Evolutionary conservation across 2,888 invertebrate genomes (phyloP).

Genomic region (Papilio protenor): DNA sequence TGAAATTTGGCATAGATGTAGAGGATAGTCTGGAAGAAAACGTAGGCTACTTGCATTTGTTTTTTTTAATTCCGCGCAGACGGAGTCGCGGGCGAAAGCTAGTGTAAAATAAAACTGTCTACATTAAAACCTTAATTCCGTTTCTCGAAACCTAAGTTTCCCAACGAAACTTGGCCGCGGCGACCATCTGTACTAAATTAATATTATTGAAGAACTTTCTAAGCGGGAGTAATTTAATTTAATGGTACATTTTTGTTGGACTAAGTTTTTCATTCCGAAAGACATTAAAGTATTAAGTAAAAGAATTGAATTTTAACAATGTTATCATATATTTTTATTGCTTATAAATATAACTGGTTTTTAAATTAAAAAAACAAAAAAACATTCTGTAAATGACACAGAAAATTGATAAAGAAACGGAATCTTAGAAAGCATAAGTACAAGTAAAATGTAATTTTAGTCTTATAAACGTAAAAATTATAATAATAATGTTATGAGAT

Average conservation of each 20-base stretch:
- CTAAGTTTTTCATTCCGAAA: slow-evolving; percentile 14
- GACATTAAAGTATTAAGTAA: slow-evolving; percentile 1
- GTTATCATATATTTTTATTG: not conserved
- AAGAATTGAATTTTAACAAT: slow-evolving; percentile 4
- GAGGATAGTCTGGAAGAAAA: too few relatives aligned
- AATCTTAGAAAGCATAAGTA: too few relatives aligned
- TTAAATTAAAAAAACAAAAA: not conserved
- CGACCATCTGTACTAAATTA: slow-evolving; percentile 27
- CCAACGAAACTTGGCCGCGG: slow-evolving; percentile 1
- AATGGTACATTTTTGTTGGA: slow-evolving; percentile 19
- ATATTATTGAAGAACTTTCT: slow-evolving; percentile 24
- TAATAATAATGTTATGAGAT: not conserved
- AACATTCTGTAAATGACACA: not conserved
- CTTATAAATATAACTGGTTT: not conserved
- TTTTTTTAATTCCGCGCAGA: too few relatives aligned
- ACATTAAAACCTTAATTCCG: not conserved
- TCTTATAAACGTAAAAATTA: not conserved
- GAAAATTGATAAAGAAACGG: too few relatives aligned
- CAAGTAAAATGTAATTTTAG: too few relatives aligned
- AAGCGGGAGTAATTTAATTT: slow-evolving; percentile 14
- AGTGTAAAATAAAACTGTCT: not conserved
- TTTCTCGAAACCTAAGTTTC: slow-evolving; percentile 2
- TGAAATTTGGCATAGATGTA: too few relatives aligned
- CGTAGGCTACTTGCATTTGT: too few relatives aligned
- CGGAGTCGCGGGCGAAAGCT: too few relatives aligned